Evolutionary conservation across 2,888 invertebrate species (phyloP).

Genomic region (Lithophane semibrunnea): DNA sequence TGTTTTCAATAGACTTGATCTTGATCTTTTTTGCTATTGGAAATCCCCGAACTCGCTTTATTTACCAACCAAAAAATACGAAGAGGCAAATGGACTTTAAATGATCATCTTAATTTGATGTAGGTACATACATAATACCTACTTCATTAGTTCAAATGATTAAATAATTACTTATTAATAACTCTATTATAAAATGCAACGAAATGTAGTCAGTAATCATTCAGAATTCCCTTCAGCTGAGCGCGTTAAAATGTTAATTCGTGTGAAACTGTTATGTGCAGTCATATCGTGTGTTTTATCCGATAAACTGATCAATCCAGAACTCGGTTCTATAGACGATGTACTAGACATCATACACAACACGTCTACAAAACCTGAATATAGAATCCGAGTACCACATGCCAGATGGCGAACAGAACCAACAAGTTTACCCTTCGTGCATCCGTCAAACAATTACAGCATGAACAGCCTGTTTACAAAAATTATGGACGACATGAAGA

Average conservation of each 20-base stretch:
- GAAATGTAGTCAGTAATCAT: constrained; percentile 31
- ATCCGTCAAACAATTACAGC: constrained; percentile 12
- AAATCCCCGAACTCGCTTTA: constrained; percentile 26
- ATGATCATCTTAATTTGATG: neutral
- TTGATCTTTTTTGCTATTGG: constrained; percentile 16
- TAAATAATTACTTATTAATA: constrained; percentile 36
- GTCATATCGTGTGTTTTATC: constrained; percentile 16
- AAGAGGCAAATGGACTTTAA: constrained; percentile 2
- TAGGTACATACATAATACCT: neutral
- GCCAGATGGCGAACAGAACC: neutral
- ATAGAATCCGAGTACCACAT: neutral
- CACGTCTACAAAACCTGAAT: constrained; percentile 15
- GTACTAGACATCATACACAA: constrained; percentile 48
- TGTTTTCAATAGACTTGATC: constrained; percentile 1
- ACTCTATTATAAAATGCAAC: neutral
- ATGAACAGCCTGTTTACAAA: constrained; percentile 13
- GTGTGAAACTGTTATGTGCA: constrained; percentile 22
- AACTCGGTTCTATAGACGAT: constrained; percentile 56
- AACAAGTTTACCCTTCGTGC: constrained; percentile 8
- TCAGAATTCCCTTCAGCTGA: constrained; percentile 10
- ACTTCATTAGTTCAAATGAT: constrained; percentile 30
- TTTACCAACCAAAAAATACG: neutral
- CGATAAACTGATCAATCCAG: constrained; percentile 29
- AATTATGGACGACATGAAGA: constrained; percentile 18
- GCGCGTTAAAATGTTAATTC: constrained; percentile 41